Percentiles rank a stretch among this genome's conserved stretches.
These are phyloP conservation scores for Dicranocentrus wangi DNA, from an alignment of 2,888 invertebrate species.

Conservation along the genomic window DNA sequence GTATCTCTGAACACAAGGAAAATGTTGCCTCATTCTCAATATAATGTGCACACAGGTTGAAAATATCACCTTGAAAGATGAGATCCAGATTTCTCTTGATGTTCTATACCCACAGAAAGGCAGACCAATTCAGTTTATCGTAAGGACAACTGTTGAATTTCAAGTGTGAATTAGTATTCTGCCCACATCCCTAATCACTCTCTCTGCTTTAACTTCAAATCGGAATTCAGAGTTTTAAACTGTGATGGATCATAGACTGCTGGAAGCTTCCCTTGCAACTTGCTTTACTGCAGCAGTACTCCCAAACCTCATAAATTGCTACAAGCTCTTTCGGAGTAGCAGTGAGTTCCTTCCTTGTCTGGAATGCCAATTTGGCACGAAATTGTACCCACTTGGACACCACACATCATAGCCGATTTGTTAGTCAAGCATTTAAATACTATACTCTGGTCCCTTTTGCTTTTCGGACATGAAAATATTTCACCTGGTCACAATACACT, in stretches of 20 bases:
- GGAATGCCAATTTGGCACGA: constrained; percentile 20
- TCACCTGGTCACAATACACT: background rate
- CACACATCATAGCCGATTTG: background rate
- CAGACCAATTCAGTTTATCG: constrained; percentile 22
- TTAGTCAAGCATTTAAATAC: too few relatives aligned
- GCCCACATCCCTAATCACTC: constrained; percentile 59
- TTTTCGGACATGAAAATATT: background rate
- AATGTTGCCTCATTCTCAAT: background rate
- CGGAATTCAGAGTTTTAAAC: background rate
- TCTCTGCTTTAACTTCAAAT: constrained; percentile 30
- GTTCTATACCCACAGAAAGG: background rate
- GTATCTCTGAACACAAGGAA: background rate
- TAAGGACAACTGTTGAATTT: constrained; percentile 32
- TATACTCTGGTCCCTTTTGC: too few relatives aligned
- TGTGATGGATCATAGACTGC: background rate
- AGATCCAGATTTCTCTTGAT: constrained; percentile 57
- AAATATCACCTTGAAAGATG: constrained; percentile 44
- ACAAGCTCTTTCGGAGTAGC: background rate
- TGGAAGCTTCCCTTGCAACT: background rate
- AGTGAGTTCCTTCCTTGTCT: constrained; percentile 27
- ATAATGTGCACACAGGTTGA: too few relatives aligned
- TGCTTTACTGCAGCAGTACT: background rate
- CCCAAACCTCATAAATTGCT: background rate
- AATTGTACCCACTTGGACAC: background rate
- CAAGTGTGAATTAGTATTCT: constrained; percentile 64